phyloP scores from a whole-genome alignment of 2,797 vertebrate species.

The Xiphorhynchus erythropygius region DNA sequence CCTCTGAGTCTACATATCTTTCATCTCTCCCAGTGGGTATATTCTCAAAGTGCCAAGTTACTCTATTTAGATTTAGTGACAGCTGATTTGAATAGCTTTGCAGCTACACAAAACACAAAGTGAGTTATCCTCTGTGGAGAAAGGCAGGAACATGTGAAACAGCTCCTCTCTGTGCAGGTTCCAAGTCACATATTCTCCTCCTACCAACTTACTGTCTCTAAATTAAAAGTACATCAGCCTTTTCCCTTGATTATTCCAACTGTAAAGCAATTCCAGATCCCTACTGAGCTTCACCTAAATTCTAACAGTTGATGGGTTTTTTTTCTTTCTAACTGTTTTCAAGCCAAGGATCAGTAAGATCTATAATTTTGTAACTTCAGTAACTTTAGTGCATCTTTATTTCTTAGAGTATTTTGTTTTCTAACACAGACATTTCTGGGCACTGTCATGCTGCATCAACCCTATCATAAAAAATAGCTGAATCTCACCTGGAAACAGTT shows the following conservation, averaged over 20 bases:
- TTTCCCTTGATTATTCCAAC: neutral
- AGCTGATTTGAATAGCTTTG: neutral
- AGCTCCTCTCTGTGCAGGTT: neutral
- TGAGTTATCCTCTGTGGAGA: neutral
- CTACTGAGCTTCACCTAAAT: neutral
- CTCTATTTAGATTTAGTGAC: neutral
- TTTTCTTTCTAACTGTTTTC: neutral
- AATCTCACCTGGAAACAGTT: neutral
- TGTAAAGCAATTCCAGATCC: neutral
- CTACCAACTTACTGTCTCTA: neutral
- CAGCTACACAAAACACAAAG: neutral
- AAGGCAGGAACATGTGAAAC: neutral
- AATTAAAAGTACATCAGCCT: neutral
- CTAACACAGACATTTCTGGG: neutral
- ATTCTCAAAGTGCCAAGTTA: neutral
- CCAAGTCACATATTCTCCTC: neutral
- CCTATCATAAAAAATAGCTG: neutral
- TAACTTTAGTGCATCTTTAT: neutral
- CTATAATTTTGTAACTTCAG: neutral
- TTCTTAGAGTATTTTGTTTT: neutral
- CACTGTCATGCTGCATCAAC: neutral
- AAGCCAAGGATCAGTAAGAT: neutral
- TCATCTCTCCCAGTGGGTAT: neutral
- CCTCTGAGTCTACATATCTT: neutral
- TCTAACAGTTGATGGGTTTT: neutral